A percentile compares a stretch with the other conserved stretches of the same genome.
These are phyloP conservation scores for Julus scanicus DNA, from an alignment of 2,888 invertebrate genomes.

Conservation along the genomic window DNA sequence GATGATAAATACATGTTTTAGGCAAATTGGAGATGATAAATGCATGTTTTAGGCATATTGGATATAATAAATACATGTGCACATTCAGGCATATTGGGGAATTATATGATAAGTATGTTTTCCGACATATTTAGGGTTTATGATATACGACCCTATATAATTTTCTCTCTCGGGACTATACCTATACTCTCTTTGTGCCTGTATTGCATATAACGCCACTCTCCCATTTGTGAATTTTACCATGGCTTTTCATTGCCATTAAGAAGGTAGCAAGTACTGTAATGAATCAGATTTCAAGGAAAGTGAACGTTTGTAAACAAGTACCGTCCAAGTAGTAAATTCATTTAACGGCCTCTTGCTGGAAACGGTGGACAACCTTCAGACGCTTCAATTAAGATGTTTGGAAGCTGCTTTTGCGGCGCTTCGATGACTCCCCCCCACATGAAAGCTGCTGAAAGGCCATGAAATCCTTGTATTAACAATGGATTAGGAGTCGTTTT, in stretches of 20 bases:
- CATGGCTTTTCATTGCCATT: background rate
- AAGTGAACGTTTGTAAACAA: background rate
- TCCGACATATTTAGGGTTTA: too few species aligned
- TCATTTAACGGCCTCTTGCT: background rate
- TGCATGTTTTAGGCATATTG: too few species aligned
- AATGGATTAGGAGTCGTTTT: slow-evolving; percentile 27
- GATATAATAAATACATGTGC: too few species aligned
- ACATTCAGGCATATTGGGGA: too few species aligned
- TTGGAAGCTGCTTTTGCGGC: background rate
- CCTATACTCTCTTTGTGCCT: background rate
- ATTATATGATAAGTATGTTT: too few species aligned
- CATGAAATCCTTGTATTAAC: slow-evolving; percentile 36
- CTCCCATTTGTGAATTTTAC: background rate
- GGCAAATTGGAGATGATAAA: too few species aligned
- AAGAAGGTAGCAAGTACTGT: background rate
- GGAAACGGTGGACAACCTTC: background rate
- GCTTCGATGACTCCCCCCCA: background rate
- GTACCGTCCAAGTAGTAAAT: background rate
- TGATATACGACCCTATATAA: too few species aligned
- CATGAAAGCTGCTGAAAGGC: slow-evolving; percentile 1
- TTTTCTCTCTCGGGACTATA: too few species aligned
- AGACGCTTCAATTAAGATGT: slow-evolving; percentile 17
- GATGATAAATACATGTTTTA: too few species aligned
- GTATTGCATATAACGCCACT: background rate
- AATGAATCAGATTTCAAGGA: background rate